A percentile compares a stretch with the other conserved stretches of the same genome.
Conservation (phyloP, 2,113 vertebrate genomes). For the Cyanocitta stelleri region DNA sequence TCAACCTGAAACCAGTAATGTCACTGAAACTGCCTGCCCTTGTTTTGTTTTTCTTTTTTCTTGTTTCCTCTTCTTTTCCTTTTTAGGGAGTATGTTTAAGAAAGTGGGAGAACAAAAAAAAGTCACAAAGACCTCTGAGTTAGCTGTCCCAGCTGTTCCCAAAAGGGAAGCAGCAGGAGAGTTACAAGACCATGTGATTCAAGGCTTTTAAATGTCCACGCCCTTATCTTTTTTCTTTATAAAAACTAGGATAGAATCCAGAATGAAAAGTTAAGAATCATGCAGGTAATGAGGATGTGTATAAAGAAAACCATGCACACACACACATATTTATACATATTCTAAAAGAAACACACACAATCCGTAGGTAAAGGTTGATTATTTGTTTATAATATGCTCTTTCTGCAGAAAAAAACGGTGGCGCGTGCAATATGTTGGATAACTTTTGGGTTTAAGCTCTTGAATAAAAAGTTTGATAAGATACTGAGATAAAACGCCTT, state of each 20-base stretch:
- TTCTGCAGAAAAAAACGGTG: not conserved
- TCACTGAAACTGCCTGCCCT: not conserved
- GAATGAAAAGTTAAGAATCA: not conserved
- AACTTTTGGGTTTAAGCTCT: not conserved
- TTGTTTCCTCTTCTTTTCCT: not conserved
- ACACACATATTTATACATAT: accelerated
- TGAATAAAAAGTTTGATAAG: too few species aligned
- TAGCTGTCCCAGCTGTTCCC: not conserved
- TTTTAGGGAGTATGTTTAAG: not conserved
- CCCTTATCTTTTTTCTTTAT: not conserved
- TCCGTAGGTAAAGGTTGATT: not conserved
- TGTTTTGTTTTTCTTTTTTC: not conserved
- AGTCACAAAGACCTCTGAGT: not conserved
- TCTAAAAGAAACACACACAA: not conserved
- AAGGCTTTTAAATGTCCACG: not conserved
- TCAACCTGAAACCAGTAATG: not conserved
- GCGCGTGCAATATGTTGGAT: accelerated
- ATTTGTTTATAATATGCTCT: not conserved
- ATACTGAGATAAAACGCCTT: not conserved
- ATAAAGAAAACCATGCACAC: not conserved
- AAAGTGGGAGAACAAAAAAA: not conserved
- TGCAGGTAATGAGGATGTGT: accelerated
- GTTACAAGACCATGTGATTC: not conserved
- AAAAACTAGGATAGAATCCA: not conserved
- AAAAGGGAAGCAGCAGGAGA: not conserved